Percentiles rank a stretch among this genome's conserved stretches.
phyloP scores from a whole-genome alignment of 2,113 vertebrate genomes.

The Phrynosoma blainvillii region DNA sequence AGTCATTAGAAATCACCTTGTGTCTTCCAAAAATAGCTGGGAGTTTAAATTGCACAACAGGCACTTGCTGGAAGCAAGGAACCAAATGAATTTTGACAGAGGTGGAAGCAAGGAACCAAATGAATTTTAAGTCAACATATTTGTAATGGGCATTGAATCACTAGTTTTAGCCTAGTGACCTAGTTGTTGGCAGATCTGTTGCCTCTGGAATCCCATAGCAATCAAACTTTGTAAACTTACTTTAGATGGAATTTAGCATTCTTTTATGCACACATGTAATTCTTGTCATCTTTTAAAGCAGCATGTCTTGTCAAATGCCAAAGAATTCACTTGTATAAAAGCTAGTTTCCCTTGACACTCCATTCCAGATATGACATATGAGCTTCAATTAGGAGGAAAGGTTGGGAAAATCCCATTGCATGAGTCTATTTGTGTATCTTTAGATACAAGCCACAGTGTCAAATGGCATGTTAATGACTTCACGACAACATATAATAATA shows the following conservation, averaged over 20 bases:
- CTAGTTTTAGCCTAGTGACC: neutral
- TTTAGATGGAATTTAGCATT: neutral
- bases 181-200: neutral
- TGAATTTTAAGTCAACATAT: neutral
- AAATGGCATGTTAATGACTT: neutral
- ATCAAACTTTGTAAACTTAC: neutral
- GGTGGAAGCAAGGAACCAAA: neutral
- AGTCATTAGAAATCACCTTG: constrained; percentile 22
- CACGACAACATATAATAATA: neutral
- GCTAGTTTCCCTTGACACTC: neutral
- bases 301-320: neutral
- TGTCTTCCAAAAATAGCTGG: constrained; percentile 23
- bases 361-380: neutral
- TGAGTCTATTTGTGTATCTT: neutral
- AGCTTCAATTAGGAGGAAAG: neutral
- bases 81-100: neutral
- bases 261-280: no score
- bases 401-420: neutral
- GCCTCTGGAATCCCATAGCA: neutral
- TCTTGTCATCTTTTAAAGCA: no score
- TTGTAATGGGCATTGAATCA: neutral
- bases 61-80: neutral
- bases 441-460: neutral
- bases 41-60: constrained; percentile 19
- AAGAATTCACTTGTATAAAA: neutral